Evolutionary conservation across 2,797 vertebrate species (phyloP), one percentile per base, ranked within the genome.

Genomic region (Pangasius sanitwongsei): DNA sequence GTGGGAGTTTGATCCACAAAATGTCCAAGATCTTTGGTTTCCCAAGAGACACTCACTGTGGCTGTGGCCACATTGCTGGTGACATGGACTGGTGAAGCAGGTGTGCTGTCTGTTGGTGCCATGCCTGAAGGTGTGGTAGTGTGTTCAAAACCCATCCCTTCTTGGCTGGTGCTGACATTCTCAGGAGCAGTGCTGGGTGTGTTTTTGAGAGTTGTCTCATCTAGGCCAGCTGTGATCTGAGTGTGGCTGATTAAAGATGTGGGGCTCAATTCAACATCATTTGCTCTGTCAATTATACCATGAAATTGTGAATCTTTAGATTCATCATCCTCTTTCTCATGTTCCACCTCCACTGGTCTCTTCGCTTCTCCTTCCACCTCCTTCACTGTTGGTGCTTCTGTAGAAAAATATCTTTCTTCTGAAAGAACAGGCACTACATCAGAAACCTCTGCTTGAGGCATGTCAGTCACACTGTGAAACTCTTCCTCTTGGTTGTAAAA

Each of bases 241-340:
- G 95, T 94, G 44, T 90, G 83, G 37, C 91, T 91, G 85, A 93
- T 92, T 85, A 92, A 87, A 25, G 93, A 90, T 41, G 65, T 86
- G 0, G 85, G 37, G 92, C 92, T 93, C 44, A 94, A 91, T 74
- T 97, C 97, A 53, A 96, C 91, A 0, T 96, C 94, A 85, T 95
- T 95, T 0, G 95, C 95, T 84, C 92, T 95, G 50, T 95, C 95
- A 1, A 95, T 95, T 0, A 91, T 93, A 48, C 89, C 6, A 86
- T 90, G 53, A 25, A 88, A 86, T 8, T n/a, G 57, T 23, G 48
- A 31, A 50, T 87, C 84, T 88, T 90, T 83, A 16, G 85, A 89
- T 65, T 65, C 75, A 34, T 90, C 89, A 31, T 94, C 94, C 70
- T 31, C 83, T 44, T 89, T 87, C 88, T 18, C 89, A 53, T 83